Evolutionary conservation across 30 jellyfish, hydroid and myxozoan species (phyloP).

Genomic region (Calvadosia cruxmelitensis): DNA sequence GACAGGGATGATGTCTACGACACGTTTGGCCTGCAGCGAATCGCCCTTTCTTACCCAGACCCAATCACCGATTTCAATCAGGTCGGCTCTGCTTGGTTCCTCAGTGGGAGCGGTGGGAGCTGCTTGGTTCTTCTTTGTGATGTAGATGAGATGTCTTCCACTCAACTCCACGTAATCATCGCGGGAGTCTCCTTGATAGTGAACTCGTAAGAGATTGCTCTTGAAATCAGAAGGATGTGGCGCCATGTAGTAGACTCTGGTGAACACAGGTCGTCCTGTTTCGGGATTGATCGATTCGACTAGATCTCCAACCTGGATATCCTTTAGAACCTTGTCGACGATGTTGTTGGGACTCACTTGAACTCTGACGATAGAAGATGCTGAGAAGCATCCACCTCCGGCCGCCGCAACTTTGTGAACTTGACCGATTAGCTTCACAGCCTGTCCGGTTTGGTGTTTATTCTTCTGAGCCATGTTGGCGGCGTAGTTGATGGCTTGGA

Average conservation of each 20-base stretch:
- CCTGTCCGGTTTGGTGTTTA: slow-evolving; percentile 2
- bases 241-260: slow-evolving; percentile 28
- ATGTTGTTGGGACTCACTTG: slow-evolving; percentile 2
- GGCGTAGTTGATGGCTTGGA: neutral
- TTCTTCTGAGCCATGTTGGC: slow-evolving; percentile 7
- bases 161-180: slow-evolving; percentile 16
- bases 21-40: slow-evolving; percentile 7
- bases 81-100: neutral
- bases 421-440: neutral
- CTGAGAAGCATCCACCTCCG: slow-evolving; percentile 28
- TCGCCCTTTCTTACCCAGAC: slow-evolving; percentile 18
- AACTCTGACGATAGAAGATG: slow-evolving; percentile 4
- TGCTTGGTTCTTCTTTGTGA: slow-evolving; percentile 6
- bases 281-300: slow-evolving; percentile 29
- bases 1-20: slow-evolving; percentile 4
- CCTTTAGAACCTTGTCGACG: slow-evolving; percentile 7
- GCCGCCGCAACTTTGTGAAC: neutral
- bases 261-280: slow-evolving; percentile 18
- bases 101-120: neutral
- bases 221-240: slow-evolving; percentile 2
- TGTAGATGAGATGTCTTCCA: slow-evolving; percentile 40
- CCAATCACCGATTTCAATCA: slow-evolving; percentile 9
- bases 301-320: slow-evolving; percentile 25
- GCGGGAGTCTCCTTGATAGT: slow-evolving; percentile 4
- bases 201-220: slow-evolving; percentile 8